Percentiles rank a stretch among this genome's conserved stretches.
phyloP scores from a whole-genome alignment of 2,113 vertebrate species.

The Hippoglossus stenolepis region DNA sequence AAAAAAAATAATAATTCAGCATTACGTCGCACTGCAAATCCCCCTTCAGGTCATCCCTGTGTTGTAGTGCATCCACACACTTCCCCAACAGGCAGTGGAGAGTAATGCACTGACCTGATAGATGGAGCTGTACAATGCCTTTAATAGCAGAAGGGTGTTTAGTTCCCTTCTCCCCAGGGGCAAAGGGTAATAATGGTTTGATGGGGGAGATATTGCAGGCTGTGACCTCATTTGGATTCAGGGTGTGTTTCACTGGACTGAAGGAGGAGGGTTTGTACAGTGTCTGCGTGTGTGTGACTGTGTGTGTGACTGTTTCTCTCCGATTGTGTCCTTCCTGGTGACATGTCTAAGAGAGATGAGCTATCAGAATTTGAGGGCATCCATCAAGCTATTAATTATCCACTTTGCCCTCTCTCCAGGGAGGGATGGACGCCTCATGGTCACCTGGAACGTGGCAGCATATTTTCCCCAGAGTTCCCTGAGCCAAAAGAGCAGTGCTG shows the following conservation, averaged over 20 bases:
- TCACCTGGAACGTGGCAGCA: conserved; percentile 27
- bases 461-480: conserved; percentile 13
- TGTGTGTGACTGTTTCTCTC: conserved; percentile 23
- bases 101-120: conserved; percentile 54
- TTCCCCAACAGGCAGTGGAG: conserved; percentile 48
- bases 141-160: conserved; percentile 64
- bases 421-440: conserved; percentile 39
- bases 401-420: conserved; percentile 13
- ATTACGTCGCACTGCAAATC: conserved; percentile 21
- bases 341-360: conserved; percentile 54
- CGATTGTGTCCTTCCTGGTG: conserved; percentile 45
- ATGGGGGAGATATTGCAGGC: conserved; percentile 70
- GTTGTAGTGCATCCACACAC: background rate
- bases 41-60: conserved; percentile 28
- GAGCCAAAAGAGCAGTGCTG: conserved; percentile 2
- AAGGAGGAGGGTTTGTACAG: conserved; percentile 28
- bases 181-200: conserved; percentile 73
- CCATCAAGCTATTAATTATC: conserved; percentile 70
- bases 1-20: conserved; percentile 2
- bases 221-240: conserved; percentile 75
- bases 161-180: conserved; percentile 60
- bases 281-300: conserved; percentile 11
- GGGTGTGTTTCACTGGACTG: conserved; percentile 61
- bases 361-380: conserved; percentile 55
- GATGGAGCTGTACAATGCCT: conserved; percentile 45